Evolutionary conservation across 2,797 vertebrate species (phyloP), one percentile per base, ranked within the genome.

Genomic region (Lophura swinhoii): DNA sequence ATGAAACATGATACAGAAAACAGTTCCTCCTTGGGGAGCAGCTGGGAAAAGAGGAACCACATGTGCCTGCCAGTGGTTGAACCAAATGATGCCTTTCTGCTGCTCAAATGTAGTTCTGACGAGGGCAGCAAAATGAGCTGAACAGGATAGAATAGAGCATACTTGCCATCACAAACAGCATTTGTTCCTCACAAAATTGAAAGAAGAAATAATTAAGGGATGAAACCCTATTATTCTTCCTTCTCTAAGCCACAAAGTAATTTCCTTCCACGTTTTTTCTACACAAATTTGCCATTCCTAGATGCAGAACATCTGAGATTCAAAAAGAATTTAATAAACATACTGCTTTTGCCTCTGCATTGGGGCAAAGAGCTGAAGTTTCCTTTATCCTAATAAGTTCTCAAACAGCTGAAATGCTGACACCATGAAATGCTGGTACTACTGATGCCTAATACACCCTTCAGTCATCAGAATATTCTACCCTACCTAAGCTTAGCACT

Each of bases 181-280:
- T 9, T 20, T 56, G 33, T 1, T 6, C 3, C 3, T 4, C 3
- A 1, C 3, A 49, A 77, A 71, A 41, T 0, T 66, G 43, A 59
- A 58, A 62, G 22, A 4, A 84, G 28, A 78, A 93, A 55, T 60
- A 67, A 46, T 58, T 37, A 76, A 87, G 28, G 12, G 14, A 82
- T 15, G 22, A 49, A 82, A n/a, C 1, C 17, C 11, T 75, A 24
- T 79, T 73, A 14, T 62, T 29, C 4, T 78, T 31, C 35, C 26
- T 49, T 46, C 23, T 41, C 33, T 56, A 87, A 53, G 14, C 3
- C 24, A 10, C 21, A 15, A 33, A 62, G 37, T 53, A 53, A 31
- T 55, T 55, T 69, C 5, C 31, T 88, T 84, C 23, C 24, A 22
- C 20, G 6, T 13, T 12, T 56, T 58, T n/a, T 56, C 21, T 6